These are phyloP conservation scores for Actenoides hombroni DNA, from an alignment of 2,113 vertebrate species.

Conservation along the genomic window DNA sequence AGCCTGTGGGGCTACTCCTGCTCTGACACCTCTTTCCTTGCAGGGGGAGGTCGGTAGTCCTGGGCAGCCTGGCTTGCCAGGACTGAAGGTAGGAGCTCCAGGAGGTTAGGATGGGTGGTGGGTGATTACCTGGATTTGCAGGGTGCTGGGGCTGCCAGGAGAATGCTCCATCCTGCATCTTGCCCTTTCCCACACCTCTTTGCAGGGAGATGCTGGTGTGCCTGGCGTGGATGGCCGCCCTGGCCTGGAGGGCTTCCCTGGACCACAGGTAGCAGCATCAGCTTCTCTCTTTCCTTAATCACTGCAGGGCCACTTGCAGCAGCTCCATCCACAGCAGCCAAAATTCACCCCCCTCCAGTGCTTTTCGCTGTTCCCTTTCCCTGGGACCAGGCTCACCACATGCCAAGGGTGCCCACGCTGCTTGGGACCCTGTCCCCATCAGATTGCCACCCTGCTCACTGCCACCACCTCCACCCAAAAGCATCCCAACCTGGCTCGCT, in stretches of 20 bases:
- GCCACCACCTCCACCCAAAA: not conserved
- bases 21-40: not conserved
- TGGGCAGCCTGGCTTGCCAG: constrained; percentile 57
- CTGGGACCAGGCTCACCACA: fast-evolving
- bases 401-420: not conserved
- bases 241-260: constrained; percentile 85
- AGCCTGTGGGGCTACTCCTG: not conserved
- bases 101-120: not conserved
- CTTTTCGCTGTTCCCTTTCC: not conserved
- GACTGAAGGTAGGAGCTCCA: constrained; percentile 49
- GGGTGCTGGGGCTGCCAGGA: fast-evolving
- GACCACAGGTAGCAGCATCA: constrained; percentile 79
- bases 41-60: constrained; percentile 71
- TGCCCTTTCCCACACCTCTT: fast-evolving
- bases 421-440: not conserved
- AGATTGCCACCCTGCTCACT: not conserved
- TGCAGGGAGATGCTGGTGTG: constrained; percentile 73
- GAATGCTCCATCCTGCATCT: not conserved
- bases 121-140: not conserved
- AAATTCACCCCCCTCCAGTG: not conserved
- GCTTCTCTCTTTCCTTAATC: not conserved
- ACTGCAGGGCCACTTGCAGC: not conserved
- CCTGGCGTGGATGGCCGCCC: constrained; percentile 80
- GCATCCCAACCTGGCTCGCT: fast-evolving
- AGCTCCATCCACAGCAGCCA: not conserved